A percentile compares a stretch with the other conserved stretches of the same genome.
These are phyloP conservation scores for Luehdorfia chinensis DNA, from an alignment of 1,140 invertebrate genomes.

Conservation along the genomic window DNA sequence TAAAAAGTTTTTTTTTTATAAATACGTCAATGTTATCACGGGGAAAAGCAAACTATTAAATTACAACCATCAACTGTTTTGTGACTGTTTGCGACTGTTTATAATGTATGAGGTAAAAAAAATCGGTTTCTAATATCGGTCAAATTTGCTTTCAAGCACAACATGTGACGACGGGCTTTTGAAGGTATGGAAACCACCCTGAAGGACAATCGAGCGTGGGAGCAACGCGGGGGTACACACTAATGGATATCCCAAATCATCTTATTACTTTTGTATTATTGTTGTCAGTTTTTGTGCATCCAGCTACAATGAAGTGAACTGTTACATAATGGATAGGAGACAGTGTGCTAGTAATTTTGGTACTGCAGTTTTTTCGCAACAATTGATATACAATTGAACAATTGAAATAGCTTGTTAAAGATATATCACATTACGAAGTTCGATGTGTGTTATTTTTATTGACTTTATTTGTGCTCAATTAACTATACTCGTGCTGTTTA, in stretches of 20 bases:
- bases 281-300: constrained; percentile 45
- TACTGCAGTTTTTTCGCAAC: constrained; percentile 40
- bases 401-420: constrained; percentile 23
- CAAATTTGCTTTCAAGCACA: constrained; percentile 7
- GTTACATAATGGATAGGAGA: constrained; percentile 47
- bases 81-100: too few species aligned
- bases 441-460: too few species aligned
- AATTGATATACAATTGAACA: too few species aligned
- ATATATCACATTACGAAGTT: constrained; percentile 15
- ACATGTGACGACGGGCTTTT: constrained; percentile 21
- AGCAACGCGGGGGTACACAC: constrained; percentile 52
- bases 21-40: too few species aligned
- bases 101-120: too few species aligned
- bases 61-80: too few species aligned
- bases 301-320: constrained; percentile 36
- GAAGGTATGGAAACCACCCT: constrained; percentile 41
- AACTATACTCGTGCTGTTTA: too few species aligned
- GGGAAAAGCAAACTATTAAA: too few species aligned
- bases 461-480: too few species aligned
- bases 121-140: constrained; percentile 6
- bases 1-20: too few species aligned
- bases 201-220: constrained; percentile 62
- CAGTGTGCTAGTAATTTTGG: constrained; percentile 25
- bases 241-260: constrained; percentile 58
- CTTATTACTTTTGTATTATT: constrained; percentile 68